Conservation (phyloP, 2,797 vertebrate genomes). For the Leucoraja ocellata region DNA sequence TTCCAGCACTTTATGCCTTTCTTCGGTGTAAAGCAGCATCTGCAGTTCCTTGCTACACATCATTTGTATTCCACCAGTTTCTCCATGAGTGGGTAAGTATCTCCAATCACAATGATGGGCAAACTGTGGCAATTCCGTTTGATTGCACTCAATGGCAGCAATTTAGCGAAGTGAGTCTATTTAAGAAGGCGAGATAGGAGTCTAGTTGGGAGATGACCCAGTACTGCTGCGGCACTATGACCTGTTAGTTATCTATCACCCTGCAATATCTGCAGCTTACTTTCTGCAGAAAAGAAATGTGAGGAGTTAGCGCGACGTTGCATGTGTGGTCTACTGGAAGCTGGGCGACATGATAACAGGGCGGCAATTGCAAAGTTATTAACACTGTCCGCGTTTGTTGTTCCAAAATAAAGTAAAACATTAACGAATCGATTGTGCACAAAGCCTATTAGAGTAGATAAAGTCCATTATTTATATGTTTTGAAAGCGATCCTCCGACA, state of each 20-base stretch:
- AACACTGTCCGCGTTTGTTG: slow-evolving; percentile 52
- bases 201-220: neutral
- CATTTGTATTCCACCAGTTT: neutral
- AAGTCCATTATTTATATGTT: slow-evolving; percentile 60
- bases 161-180: neutral
- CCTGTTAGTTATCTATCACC: slow-evolving; percentile 14
- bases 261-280: neutral
- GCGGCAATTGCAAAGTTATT: slow-evolving; percentile 42
- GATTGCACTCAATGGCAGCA: neutral
- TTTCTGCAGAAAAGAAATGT: neutral
- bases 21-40: too few species aligned
- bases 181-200: neutral
- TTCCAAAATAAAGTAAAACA: slow-evolving; percentile 57
- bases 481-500: slow-evolving; percentile 60
- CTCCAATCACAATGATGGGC: neutral
- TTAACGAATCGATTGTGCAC: slow-evolving; percentile 51
- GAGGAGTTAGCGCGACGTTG: neutral
- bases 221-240: neutral
- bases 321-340: neutral
- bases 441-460: slow-evolving; percentile 62
- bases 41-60: too few species aligned
- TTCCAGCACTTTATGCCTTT: too few species aligned
- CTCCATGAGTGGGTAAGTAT: neutral
- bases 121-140: neutral
- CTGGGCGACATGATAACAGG: slow-evolving; percentile 35